Evolutionary conservation across 2,888 invertebrate species (phyloP), one percentile per base, ranked within the genome.

Genomic region (Danaus chrysippus): DNA sequence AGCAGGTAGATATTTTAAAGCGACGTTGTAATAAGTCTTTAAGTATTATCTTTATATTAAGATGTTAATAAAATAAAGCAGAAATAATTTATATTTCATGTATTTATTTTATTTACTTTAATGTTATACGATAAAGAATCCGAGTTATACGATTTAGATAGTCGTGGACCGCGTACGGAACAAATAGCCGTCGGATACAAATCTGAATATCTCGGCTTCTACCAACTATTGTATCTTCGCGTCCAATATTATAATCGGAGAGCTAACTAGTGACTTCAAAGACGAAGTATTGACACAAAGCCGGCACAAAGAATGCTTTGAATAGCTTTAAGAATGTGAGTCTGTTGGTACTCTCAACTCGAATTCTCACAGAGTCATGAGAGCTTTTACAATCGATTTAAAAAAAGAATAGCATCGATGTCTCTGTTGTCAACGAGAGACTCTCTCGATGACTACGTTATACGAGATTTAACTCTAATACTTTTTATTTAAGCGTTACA

Each of bases 371-470:
- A 84, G 82, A 82, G 68, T 76, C 85, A 88, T 87, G 88, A 88
- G 89, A 87, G 86, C 84, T 84, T 87, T 88, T 86, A 89, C 86
- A 88, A 87, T 88, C 90, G 88, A 91, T 87, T 89, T 88, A 86
- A 79, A 86, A 90, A 90, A 90, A 90, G 84, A 85, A 86, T 83
- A 83, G 81, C 83, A 81, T 82, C 86, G 82, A 90, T 89, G 88
- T 90, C 88, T 91, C 87, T 87, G 88, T 91, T 90, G 90, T 90
- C 90, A 90, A 89, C 89, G 86, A 73, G 72, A 85, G 83, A 87
- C 87, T 87, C 89, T 86, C 84, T 87, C 77, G 78, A 81, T 79
- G 73, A 71, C 63, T 64, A 59, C 61, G 62, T 44, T 44, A 53
- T 55, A 42, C 62, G 43, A 78, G 73, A 68, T 67, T 67, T 66